These are phyloP conservation scores for Xylophagus ater DNA, from an alignment of 2,888 invertebrate genomes.

Conservation along the genomic window DNA sequence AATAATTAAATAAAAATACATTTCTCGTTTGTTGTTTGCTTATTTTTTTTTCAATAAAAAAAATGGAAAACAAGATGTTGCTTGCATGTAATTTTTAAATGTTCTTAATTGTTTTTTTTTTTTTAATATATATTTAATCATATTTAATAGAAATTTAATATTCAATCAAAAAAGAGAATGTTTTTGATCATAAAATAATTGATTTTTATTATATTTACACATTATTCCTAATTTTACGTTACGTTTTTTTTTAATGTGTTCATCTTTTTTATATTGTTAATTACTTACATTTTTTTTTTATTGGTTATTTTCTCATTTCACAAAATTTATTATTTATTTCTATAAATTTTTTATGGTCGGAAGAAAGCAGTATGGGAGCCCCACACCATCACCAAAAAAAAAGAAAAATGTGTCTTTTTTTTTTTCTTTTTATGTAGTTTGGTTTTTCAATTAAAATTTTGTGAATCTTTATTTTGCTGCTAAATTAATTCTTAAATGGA, in stretches of 20 bases:
- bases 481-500: no score
- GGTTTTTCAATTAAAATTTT: slow-evolving; percentile 7
- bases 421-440: slow-evolving; percentile 9
- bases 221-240: slow-evolving; percentile 5
- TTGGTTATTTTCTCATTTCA: neutral
- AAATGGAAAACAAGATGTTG: no score
- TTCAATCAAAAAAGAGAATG: no score
- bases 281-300: neutral
- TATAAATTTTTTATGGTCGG: slow-evolving; percentile 3
- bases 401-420: no score
- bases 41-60: slow-evolving; percentile 1
- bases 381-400: no score
- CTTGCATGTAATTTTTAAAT: slow-evolving; percentile 8
- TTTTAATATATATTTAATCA: neutral
- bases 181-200: no score
- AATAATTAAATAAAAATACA: no score
- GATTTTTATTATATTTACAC: neutral
- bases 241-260: neutral
- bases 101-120: neutral
- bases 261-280: neutral
- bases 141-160: no score
- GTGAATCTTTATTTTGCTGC: no score
- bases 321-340: neutral
- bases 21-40: no score
- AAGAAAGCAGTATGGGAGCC: slow-evolving; percentile 21